These are phyloP conservation scores for Cossypha caffra DNA, from an alignment of 2,797 vertebrate species.

Conservation along the genomic window DNA sequence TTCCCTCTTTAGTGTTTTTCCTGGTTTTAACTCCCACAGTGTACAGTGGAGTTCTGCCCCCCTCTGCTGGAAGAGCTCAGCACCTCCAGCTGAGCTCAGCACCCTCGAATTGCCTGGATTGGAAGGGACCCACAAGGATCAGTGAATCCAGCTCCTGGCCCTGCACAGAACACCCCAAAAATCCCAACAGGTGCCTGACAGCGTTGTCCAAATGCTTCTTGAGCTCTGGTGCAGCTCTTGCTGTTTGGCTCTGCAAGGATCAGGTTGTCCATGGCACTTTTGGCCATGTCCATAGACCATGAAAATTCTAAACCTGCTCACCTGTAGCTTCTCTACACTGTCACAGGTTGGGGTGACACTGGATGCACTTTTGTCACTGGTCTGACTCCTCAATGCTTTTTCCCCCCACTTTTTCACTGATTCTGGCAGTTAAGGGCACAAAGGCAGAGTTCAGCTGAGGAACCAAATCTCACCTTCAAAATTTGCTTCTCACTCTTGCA, in stretches of 20 bases:
- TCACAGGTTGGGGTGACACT: not conserved
- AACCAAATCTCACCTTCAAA: not conserved
- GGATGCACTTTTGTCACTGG: not conserved
- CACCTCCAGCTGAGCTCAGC: not conserved
- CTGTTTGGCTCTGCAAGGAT: not conserved
- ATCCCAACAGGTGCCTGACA: not conserved
- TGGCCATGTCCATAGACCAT: not conserved
- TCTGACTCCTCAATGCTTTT: not conserved
- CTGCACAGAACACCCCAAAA: not conserved
- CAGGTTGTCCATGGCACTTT: not conserved
- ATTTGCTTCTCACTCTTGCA: not conserved
- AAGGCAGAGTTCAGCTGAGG: not conserved
- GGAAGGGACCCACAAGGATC: not conserved
- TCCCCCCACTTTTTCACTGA: not conserved
- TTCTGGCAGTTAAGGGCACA: not conserved
- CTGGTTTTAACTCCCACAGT: not conserved
- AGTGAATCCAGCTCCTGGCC: accelerated
- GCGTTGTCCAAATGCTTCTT: accelerated
- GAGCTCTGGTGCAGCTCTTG: not conserved
- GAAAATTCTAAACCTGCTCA: not conserved
- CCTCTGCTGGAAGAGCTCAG: conserved; percentile 63
- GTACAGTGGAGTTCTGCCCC: conserved; percentile 50
- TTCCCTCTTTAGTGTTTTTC: not conserved
- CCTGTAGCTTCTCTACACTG: not conserved
- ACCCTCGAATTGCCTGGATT: not conserved